Conservation (phyloP, 2,113 vertebrate species). For the Tyto alba region DNA sequence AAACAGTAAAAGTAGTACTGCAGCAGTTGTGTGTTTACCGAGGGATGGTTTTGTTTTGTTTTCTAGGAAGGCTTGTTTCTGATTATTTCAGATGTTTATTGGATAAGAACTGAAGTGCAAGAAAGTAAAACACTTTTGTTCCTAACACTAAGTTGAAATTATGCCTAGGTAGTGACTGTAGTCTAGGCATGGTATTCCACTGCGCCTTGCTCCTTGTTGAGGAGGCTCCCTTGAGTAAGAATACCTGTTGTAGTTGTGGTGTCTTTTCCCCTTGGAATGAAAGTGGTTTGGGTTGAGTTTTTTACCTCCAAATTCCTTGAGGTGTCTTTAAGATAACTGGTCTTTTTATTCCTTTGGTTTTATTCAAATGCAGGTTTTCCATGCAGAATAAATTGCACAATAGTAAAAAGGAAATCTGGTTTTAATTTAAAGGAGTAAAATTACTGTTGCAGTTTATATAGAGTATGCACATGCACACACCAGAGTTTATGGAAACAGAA, state of each 20-base stretch:
- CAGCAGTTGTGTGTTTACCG: neutral
- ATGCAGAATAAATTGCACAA: neutral
- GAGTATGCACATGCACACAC: no score
- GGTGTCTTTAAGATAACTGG: neutral
- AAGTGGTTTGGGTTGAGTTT: neutral
- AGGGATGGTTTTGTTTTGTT: neutral
- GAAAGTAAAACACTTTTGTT: neutral
- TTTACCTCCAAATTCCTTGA: neutral
- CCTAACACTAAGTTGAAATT: neutral
- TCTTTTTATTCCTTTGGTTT: neutral
- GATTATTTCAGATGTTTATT: neutral
- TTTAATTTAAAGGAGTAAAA: neutral
- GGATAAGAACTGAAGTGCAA: neutral
- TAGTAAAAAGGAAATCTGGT: neutral
- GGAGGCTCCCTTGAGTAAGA: neutral
- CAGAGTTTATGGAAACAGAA: neutral
- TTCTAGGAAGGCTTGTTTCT: neutral
- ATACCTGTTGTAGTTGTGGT: neutral
- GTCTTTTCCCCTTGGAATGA: neutral
- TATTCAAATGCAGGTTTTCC: neutral
- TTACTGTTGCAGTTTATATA: neutral
- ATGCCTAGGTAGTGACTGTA: neutral
- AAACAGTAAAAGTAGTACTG: neutral
- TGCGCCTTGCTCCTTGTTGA: neutral
- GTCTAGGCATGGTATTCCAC: neutral